phyloP scores from a whole-genome alignment of 2,888 invertebrate species.

The Synergus gifuensis region DNA sequence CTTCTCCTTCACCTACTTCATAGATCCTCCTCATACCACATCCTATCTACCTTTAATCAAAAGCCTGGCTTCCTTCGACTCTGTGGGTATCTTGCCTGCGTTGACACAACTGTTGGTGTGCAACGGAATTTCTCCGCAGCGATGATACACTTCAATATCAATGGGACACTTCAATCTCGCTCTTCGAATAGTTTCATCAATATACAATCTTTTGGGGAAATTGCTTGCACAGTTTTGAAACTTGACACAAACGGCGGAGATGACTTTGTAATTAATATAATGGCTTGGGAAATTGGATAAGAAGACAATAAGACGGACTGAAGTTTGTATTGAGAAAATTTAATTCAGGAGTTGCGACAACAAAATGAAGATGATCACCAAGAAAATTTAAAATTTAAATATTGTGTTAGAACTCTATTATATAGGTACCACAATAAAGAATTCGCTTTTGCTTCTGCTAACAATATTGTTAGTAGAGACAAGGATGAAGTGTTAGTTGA shows the following conservation, averaged over 20 bases:
- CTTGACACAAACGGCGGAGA: slow-evolving; percentile 8
- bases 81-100: background rate
- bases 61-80: slow-evolving; percentile 1
- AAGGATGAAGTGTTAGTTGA: background rate
- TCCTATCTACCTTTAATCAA: slow-evolving; percentile 22
- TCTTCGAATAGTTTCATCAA: slow-evolving; percentile 7
- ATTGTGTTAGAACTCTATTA: too few relatives aligned
- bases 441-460: background rate
- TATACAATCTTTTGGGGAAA: slow-evolving; percentile 28
- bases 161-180: slow-evolving; percentile 16
- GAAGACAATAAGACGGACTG: background rate
- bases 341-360: background rate
- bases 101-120: background rate
- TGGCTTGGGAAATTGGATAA: slow-evolving; percentile 4
- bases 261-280: slow-evolving; percentile 38
- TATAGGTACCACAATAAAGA: background rate
- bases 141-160: slow-evolving; percentile 16
- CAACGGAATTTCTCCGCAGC: background rate
- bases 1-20: background rate
- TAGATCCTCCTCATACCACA: background rate
- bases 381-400: background rate
- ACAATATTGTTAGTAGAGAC: background rate
- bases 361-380: background rate
- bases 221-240: slow-evolving; percentile 11
- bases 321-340: background rate